Evolutionary conservation across 2,113 vertebrate species (phyloP).

Genomic region (Tragelaphus scriptus): DNA sequence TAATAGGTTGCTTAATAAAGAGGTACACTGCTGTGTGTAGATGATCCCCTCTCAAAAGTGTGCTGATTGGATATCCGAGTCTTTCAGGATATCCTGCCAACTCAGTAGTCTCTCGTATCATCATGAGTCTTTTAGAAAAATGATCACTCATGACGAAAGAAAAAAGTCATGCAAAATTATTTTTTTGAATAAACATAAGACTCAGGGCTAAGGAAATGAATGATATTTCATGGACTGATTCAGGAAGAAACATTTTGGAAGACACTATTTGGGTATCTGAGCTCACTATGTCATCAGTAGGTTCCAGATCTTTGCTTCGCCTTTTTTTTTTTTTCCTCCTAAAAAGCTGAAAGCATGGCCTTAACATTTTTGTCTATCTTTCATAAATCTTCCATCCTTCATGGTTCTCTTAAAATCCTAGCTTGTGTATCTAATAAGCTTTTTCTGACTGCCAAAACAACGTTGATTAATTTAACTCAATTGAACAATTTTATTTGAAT

Average conservation of each 20-base stretch:
- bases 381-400: background rate
- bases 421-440: background rate
- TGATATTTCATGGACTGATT: background rate
- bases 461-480: conserved; percentile 15
- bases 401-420: background rate
- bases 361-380: background rate
- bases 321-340: background rate
- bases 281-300: background rate
- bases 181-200: background rate
- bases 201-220: background rate
- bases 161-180: background rate
- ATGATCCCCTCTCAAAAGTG: background rate
- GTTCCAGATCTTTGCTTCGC: background rate
- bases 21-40: background rate
- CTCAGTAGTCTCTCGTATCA: background rate
- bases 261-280: background rate
- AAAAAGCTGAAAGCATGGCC: background rate
- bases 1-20: conserved; percentile 25
- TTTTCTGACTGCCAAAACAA: background rate
- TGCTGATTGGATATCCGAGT: background rate
- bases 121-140: conserved; percentile 1
- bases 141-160: background rate
- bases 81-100: conserved; percentile 6
- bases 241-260: background rate
- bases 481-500: conserved; percentile 33